Evolutionary conservation across 2,888 invertebrate genomes (phyloP).

Genomic region (Ophion ellenae): DNA sequence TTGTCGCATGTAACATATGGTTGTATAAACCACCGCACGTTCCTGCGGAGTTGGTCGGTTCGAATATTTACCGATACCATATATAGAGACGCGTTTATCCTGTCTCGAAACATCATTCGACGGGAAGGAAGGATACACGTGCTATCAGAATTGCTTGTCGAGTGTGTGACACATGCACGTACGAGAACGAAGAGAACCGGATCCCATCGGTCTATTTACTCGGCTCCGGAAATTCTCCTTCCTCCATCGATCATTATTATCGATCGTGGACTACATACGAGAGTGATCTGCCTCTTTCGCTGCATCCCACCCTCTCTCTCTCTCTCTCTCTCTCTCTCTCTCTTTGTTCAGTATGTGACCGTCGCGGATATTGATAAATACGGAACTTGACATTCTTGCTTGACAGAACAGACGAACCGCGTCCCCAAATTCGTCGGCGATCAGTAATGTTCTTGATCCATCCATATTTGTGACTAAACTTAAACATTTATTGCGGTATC

Average conservation of each 20-base stretch:
- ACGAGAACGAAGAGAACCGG: slow-evolving; percentile 13
- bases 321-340: neutral
- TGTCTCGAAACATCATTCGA: slow-evolving; percentile 48
- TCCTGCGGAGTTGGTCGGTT: slow-evolving; percentile 23
- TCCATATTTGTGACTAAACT: neutral
- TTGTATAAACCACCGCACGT: slow-evolving; percentile 37
- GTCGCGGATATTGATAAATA: neutral
- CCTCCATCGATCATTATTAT: slow-evolving; percentile 46
- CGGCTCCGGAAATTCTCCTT: slow-evolving; percentile 30
- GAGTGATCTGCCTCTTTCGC: slow-evolving; percentile 21
- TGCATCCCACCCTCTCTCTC: neutral
- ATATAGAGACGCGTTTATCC: neutral
- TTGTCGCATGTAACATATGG: neutral
- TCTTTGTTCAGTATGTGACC: neutral
- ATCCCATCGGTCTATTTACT: slow-evolving; percentile 50
- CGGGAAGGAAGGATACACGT: slow-evolving; percentile 60
- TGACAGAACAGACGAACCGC: neutral
- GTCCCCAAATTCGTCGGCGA: neutral
- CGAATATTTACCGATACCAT: slow-evolving; percentile 58
- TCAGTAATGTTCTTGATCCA: neutral
- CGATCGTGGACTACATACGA: slow-evolving; percentile 16
- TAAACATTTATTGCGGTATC: no score
- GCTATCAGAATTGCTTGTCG: slow-evolving; percentile 33
- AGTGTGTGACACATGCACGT: slow-evolving; percentile 33
- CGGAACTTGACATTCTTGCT: neutral